phyloP scores from a whole-genome alignment of 1,140 invertebrate species.

The Acromyrmex charruanus region DNA sequence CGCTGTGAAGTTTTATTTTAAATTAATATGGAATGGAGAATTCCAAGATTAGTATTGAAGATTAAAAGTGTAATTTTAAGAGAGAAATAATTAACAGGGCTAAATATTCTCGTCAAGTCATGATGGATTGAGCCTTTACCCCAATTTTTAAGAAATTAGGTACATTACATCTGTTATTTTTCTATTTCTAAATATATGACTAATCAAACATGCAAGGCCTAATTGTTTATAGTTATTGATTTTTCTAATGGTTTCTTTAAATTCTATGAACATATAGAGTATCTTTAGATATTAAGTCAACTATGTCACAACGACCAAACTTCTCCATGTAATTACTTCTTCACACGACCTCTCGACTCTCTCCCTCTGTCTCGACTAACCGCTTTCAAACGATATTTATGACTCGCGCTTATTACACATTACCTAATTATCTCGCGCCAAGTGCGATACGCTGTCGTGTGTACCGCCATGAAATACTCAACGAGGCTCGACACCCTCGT shows the following conservation, averaged over 20 bases:
- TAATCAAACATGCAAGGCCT: background rate
- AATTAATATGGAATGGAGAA: constrained; percentile 4
- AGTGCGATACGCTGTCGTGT: constrained; percentile 6
- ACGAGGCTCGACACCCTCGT: constrained; percentile 41
- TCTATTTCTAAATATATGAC: background rate
- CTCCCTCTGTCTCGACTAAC: background rate
- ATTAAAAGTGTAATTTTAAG: constrained; percentile 9
- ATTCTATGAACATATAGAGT: background rate
- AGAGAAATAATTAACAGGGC: background rate
- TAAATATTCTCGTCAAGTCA: background rate
- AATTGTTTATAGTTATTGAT: constrained; percentile 1
- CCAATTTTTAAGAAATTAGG: background rate
- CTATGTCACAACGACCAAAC: background rate
- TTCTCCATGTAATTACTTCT: constrained; percentile 9
- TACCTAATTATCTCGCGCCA: constrained; percentile 28
- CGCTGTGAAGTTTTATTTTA: background rate
- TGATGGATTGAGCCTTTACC: background rate
- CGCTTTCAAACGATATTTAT: constrained; percentile 2
- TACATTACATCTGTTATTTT: background rate
- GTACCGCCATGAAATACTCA: constrained; percentile 18
- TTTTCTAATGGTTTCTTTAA: background rate
- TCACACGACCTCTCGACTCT: background rate
- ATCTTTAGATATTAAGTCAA: background rate
- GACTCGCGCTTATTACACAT: constrained; percentile 19
- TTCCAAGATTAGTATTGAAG: background rate